These are phyloP conservation scores for Liodrosophila aerea DNA, from an alignment of 2,888 invertebrate species.

Conservation along the genomic window DNA sequence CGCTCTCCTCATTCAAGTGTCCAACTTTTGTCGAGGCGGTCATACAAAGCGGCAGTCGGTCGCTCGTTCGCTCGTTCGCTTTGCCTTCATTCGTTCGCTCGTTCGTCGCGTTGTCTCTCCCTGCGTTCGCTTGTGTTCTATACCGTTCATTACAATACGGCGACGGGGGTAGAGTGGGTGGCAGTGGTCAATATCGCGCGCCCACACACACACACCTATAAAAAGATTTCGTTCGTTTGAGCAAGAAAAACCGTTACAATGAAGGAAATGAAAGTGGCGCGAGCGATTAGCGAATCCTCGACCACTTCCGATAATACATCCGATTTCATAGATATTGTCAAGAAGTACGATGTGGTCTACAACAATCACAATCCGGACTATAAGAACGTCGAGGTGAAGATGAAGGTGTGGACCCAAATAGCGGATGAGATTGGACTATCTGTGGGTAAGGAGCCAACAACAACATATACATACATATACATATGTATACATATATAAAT, in stretches of 20 bases:
- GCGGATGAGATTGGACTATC: slow-evolving; percentile 81
- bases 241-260: slow-evolving; percentile 55
- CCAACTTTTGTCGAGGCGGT: slow-evolving; percentile 82
- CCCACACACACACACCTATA: slow-evolving; percentile 62
- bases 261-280: slow-evolving; percentile 75
- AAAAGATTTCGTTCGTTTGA: slow-evolving; percentile 48
- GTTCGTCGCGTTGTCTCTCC: slow-evolving; percentile 25
- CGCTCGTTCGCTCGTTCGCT: slow-evolving; percentile 49
- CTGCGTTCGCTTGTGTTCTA: slow-evolving; percentile 43
- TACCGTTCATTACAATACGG: slow-evolving; percentile 21
- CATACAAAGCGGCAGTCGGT: slow-evolving; percentile 69
- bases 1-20: slow-evolving; percentile 81
- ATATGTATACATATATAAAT: slow-evolving; percentile 14
- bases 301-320: slow-evolving; percentile 81
- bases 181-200: slow-evolving; percentile 49
- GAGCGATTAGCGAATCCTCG: slow-evolving; percentile 79
- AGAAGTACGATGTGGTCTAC: slow-evolving; percentile 81
- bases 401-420: slow-evolving; percentile 81
- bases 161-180: slow-evolving; percentile 12
- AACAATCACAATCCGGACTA: slow-evolving; percentile 82
- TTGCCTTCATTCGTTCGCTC: slow-evolving; percentile 22
- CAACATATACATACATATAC: slow-evolving; percentile 1
- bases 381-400: slow-evolving; percentile 81
- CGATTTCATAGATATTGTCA: slow-evolving; percentile 82
- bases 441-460: slow-evolving; percentile 75